Base-by-base conservation (phyloP, 2,797 vertebrate genomes). In the Steatocranus sp. region DNA sequence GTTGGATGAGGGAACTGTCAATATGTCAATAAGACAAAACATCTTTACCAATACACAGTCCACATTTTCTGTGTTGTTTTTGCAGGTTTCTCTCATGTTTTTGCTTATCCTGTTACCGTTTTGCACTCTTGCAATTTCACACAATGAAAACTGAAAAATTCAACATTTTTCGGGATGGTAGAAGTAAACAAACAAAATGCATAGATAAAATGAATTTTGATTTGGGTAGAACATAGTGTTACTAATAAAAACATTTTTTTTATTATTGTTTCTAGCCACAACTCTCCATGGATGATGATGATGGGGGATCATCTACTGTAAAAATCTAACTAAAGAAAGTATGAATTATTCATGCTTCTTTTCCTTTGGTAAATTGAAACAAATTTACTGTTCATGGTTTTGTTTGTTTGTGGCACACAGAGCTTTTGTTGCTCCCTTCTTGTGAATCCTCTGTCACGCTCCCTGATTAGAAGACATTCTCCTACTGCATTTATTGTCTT, bases 311-410 rank as follows among this genome's bases (percentile, higher is more conserved):
- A 85, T 86, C 50, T 70, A 8, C 83, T 85, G 74, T 84, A 84
- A 79, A 82, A 89, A 78, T 73, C 68, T 73, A 73, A 88, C 86
- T 79, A 68, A 85, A 81, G 66, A 50, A 30, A 25, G 11, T 1
- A 81, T 90, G 78, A 86, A 92, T 93, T 79, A 89, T 93, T 91
- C 79, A 92, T 89, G 25, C 43, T 0, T 76, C 30, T 58, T 66
- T 87, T 56, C 53, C 54, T 83, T 86, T 79, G 83, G 75, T 85
- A 86, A 88, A 88, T 84, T 84, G 76, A 86, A 89, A 84, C 79
- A 86, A 82, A 90, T 88, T 74, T 54, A 56, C 27, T 53, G 66
- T 79, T 86, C 38, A 38, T 70, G 27, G 27, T 77, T 12, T 73
- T 73, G 68, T 73, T 73, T 73, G 68, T 89, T 76, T 86, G 83